phyloP scores from a whole-genome alignment of 2,888 invertebrate genomes.

The Parnassius apollo region DNA sequence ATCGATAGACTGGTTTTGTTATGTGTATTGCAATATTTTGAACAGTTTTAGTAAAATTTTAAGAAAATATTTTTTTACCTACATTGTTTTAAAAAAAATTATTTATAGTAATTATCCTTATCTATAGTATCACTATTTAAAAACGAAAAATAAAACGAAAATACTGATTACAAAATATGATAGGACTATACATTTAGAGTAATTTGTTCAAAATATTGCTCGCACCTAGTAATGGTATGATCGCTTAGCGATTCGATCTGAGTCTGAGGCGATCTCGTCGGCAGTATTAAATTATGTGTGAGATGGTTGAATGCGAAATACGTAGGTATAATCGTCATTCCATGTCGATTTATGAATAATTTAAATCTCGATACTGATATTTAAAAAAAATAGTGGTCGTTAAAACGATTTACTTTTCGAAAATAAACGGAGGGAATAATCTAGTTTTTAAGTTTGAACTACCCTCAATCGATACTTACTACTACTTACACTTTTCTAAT shows the following conservation, averaged over 20 bases:
- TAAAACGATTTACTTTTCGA: not conserved
- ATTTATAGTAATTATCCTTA: no score
- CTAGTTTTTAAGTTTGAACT: not conserved
- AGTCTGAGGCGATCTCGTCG: slow-evolving; percentile 48
- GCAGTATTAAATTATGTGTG: slow-evolving; percentile 72
- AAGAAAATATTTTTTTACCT: slow-evolving; percentile 26
- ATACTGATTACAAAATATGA: no score
- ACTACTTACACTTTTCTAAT: not conserved
- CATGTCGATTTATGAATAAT: slow-evolving; percentile 21
- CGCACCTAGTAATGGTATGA: slow-evolving; percentile 41
- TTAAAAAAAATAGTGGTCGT: not conserved
- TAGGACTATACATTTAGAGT: no score
- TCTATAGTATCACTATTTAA: no score
- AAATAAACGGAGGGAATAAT: not conserved
- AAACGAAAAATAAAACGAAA: no score
- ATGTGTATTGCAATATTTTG: slow-evolving; percentile 10
- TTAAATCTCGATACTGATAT: slow-evolving; percentile 2
- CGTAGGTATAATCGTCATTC: slow-evolving; percentile 33
- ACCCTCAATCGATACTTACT: not conserved
- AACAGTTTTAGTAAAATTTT: not conserved
- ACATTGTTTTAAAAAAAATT: no score
- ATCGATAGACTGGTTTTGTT: slow-evolving; percentile 2
- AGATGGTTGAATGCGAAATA: slow-evolving; percentile 59
- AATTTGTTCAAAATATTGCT: slow-evolving; percentile 37
- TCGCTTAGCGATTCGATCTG: slow-evolving; percentile 33